Conservation (phyloP, 2,113 vertebrate genomes). For the Odobenus rosmarus region DNA sequence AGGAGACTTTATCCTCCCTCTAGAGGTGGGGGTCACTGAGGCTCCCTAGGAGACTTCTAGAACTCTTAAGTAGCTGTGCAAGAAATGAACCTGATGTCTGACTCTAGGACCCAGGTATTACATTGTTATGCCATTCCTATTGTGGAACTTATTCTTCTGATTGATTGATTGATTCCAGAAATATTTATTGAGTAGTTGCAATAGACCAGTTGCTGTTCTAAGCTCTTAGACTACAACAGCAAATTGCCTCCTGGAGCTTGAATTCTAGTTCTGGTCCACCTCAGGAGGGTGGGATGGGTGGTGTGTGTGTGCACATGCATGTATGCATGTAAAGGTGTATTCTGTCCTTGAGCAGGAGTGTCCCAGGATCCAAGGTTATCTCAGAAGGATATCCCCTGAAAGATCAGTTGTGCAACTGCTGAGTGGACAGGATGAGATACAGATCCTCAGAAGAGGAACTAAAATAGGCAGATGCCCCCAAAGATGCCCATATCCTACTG, state of each 20-base stretch:
- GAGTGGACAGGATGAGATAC: neutral
- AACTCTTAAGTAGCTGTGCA: neutral
- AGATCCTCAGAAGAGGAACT: neutral
- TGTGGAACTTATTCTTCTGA: neutral
- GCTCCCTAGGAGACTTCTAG: neutral
- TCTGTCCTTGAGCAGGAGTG: neutral
- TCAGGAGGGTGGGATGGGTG: neutral
- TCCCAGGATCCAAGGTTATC: neutral
- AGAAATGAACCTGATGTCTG: neutral
- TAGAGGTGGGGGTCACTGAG: neutral
- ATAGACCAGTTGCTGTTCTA: neutral
- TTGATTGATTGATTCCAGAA: neutral
- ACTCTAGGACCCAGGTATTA: neutral
- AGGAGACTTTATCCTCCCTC: neutral
- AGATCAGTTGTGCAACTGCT: too few species aligned
- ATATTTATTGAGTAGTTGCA: neutral
- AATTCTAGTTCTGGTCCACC: neutral
- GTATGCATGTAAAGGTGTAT: neutral
- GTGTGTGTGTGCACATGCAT: rapidly evolving
- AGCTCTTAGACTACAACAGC: neutral
- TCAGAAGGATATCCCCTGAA: neutral
- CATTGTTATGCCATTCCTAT: neutral
- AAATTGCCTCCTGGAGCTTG: neutral
- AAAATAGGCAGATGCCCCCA: neutral
- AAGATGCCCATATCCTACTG: neutral